phyloP scores from a whole-genome alignment of 2,888 invertebrate genomes.

The Syrista parreyssii region DNA sequence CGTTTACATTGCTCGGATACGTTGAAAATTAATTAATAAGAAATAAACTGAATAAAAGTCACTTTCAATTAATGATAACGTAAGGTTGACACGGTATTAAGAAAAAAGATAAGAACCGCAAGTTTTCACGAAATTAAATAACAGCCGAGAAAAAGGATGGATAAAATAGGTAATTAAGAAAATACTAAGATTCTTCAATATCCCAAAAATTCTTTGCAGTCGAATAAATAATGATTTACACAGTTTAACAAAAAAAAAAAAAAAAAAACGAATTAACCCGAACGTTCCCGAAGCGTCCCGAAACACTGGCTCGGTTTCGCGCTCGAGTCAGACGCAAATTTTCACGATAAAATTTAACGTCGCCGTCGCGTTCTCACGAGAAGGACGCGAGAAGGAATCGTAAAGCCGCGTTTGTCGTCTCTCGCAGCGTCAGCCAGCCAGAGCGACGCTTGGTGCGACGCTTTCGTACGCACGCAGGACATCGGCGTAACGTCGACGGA shows the following conservation, averaged over 20 bases:
- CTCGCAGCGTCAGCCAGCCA: conserved; percentile 8
- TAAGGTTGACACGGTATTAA: neutral
- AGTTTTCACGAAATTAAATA: neutral
- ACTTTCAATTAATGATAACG: neutral
- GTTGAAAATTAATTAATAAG: neutral
- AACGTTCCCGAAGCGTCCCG: neutral
- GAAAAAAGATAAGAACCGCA: neutral
- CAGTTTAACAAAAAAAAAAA: neutral
- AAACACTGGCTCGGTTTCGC: neutral
- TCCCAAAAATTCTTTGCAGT: neutral
- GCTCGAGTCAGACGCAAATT: neutral
- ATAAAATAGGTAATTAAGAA: neutral
- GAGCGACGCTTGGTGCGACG: neutral
- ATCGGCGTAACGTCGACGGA: conserved; percentile 42
- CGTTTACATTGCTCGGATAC: neutral
- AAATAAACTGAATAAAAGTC: neutral
- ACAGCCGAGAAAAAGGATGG: neutral
- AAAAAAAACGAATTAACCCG: neutral
- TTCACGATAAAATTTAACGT: neutral
- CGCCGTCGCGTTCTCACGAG: neutral
- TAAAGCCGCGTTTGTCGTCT: neutral
- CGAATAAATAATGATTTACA: neutral
- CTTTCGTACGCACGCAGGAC: neutral
- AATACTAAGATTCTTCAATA: neutral
- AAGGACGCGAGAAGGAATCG: neutral